Evolutionary conservation across 2,888 invertebrate species (phyloP), one percentile per base, ranked within the genome.

Genomic region (Alentia gelatinosa): DNA sequence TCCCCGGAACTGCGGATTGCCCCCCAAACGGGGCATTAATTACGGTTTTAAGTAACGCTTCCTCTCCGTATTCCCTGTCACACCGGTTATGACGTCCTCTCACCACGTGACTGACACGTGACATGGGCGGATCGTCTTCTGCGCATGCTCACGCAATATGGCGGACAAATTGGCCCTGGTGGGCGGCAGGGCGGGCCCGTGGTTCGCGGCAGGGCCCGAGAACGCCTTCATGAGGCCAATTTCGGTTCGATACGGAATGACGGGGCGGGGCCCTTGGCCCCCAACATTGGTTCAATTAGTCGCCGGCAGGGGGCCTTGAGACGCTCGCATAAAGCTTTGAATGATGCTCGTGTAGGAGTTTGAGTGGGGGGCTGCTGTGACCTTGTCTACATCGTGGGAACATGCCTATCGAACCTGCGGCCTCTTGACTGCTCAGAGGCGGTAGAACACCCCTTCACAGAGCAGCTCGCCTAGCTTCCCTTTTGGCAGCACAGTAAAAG

Each of bases 131-230:
- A 79, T 79, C 79, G 39, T 79, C 79, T 79, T 79, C 35, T 79
- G 79, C 79, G 79, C 79, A 79, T 79, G 79, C 79, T 79, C 79
- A 79, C 79, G 79, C 79, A 79, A 79, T 79, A 79, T 79, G 79
- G 79, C 79, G 37, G 74, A 74, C 33, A 74, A 74, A 74, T 74
- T 74, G 74, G 30, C 79, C 79, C 79, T 79, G 79, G 79, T 35
- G 79, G 39, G 39, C 33, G 74, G 74, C 15, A 26, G 74, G 4
- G 30, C 74, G 30, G 74, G 30, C n/a, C 33, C 74, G 9, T 9
- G 9, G 9, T 47, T 12, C 47, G 9, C 15, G 63, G 23, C 63
- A 5, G 23, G 23, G 63, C 63, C 63, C 63, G 5, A 5, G 63
- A 5, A 5, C 37, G 79, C 79, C 37, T 79, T 79, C 79, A 79